Conservation (phyloP, 2,797 vertebrate species). For the Pachyuromys duprasi region DNA sequence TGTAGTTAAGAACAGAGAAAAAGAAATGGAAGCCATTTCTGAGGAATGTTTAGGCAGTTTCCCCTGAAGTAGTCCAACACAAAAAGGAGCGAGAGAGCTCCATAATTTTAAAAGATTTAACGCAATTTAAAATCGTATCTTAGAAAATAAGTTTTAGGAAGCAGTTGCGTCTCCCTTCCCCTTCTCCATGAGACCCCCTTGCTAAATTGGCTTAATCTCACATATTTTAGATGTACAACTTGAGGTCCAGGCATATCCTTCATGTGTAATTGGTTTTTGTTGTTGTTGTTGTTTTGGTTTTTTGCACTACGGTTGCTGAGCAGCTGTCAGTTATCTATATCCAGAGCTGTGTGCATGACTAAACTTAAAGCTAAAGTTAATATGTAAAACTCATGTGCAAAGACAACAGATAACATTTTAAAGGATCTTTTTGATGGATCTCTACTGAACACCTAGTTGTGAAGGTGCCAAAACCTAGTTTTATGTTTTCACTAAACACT, state of each 20-base stretch:
- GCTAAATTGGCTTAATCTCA: constrained; percentile 11
- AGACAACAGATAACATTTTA: constrained; percentile 11
- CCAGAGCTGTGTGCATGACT: not conserved
- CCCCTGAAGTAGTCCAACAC: not conserved
- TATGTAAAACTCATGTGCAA: constrained; percentile 33
- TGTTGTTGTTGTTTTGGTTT: no score
- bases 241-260: constrained; percentile 45
- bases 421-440: not conserved
- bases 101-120: constrained; percentile 23
- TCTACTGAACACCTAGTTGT: not conserved
- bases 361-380: constrained; percentile 24
- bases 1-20: not conserved
- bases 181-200: not conserved
- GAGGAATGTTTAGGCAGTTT: not conserved
- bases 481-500: not conserved
- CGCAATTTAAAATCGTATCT: not conserved
- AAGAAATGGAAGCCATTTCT: not conserved
- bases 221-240: not conserved
- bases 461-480: not conserved
- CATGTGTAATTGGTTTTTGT: not conserved
- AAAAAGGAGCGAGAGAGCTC: not conserved
- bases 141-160: constrained; percentile 24
- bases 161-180: not conserved
- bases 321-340: not conserved
- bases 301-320: not conserved